Evolutionary conservation across 2,888 invertebrate species (phyloP), one percentile per base, ranked within the genome.

Genomic region (Glyphotaelius pellucidus): DNA sequence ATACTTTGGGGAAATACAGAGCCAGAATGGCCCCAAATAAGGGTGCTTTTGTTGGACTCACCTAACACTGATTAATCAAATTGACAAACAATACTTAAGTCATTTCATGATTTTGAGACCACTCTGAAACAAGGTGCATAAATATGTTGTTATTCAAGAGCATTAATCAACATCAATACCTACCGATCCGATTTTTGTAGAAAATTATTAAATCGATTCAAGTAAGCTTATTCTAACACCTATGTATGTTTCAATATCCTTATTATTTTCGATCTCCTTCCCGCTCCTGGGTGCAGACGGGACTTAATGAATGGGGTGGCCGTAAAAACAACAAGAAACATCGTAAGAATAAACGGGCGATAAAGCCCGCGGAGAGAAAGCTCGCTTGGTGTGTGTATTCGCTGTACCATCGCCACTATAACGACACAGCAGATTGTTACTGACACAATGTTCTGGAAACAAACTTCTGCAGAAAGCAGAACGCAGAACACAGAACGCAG

Each of bases 261-360:
- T 9, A 67, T 67, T 67, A 67, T 67, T n/a, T 67, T 19, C 67
- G 1, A 67, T 67, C 25, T n/a, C 67, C 25, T 67, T 67, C 67
- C 25, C 67, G 67, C 67, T 67, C 25, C 67, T 9, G 67, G 67
- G 52, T 90, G 38, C 47, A 30, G 42, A 90, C 47, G 81, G 90
- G 38, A 30, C 83, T 91, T 93, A 93, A 93, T 93, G 93, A 93
- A 93, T 89, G 90, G 92, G 91, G 90, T 88, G 92, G 92, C 90
- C 87, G 88, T 93, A 92, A 93, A 92, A 93, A 93, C 93, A 92
- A 92, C 91, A 92, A 92, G 93, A 92, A 92, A 91, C 92, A 90
- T 93, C 92, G 93, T 93, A 91, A 91, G 91, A 92, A 91, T 90
- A 92, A 93, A 93, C 92, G 92, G 90, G 91, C 93, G 91, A 93